A percentile compares a stretch with the other conserved stretches of the same genome.
These are phyloP conservation scores for Drosophila ustulata DNA, from an alignment of 2,888 invertebrate species.

Conservation along the genomic window DNA sequence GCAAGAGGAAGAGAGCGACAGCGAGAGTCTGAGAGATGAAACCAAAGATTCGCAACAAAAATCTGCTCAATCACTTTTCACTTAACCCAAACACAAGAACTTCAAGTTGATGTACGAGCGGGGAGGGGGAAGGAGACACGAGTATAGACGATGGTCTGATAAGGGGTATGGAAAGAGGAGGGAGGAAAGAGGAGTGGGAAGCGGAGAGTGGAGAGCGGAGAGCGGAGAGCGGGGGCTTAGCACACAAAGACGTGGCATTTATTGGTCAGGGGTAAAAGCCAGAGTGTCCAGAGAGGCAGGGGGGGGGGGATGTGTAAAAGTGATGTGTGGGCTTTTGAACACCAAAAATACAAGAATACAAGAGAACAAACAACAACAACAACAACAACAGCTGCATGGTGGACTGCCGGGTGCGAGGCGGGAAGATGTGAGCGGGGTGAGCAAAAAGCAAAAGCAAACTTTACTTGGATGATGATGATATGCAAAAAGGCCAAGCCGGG, in stretches of 20 bases:
- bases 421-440: conserved; percentile 4
- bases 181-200: neutral
- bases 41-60: conserved; percentile 77
- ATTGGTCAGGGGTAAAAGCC: conserved; percentile 24
- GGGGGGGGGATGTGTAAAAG: conserved; percentile 54
- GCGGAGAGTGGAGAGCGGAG: neutral
- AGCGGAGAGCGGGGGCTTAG: neutral
- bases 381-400: conserved; percentile 19
- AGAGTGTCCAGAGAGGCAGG: neutral
- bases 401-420: neutral
- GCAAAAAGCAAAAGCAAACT: conserved; percentile 73
- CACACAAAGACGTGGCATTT: conserved; percentile 39
- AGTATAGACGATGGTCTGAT: neutral
- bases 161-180: neutral
- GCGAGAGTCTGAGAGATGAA: conserved; percentile 45
- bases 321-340: conserved; percentile 77
- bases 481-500: conserved; percentile 54
- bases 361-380: conserved; percentile 69
- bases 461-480: conserved; percentile 74
- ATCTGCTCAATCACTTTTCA: conserved; percentile 79
- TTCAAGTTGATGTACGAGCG: conserved; percentile 63
- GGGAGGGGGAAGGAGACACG: neutral
- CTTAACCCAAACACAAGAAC: conserved; percentile 79
- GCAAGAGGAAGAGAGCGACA: neutral
- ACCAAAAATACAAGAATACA: conserved; percentile 69